A percentile compares a stretch with the other conserved stretches of the same genome.
Conservation (phyloP, 23 tunicate genomes). For the Ciona savignyi region DNA sequence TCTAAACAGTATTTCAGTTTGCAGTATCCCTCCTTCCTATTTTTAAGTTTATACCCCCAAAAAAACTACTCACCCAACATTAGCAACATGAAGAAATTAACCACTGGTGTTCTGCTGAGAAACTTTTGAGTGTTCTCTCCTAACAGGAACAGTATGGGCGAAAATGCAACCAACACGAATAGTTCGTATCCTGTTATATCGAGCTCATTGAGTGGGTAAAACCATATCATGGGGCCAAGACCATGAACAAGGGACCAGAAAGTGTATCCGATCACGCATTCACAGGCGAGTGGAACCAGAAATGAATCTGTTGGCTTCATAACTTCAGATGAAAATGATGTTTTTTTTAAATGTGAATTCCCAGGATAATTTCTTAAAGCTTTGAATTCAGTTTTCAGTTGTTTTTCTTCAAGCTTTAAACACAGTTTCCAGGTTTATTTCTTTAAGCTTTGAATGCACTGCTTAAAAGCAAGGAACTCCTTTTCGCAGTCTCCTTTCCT, state of each 20-base stretch:
- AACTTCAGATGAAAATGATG: too few species aligned
- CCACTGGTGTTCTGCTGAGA: constrained; percentile 6
- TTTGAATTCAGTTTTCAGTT: too few species aligned
- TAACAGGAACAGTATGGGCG: constrained; percentile 21
- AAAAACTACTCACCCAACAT: constrained; percentile 27
- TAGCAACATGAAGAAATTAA: constrained; percentile 14
- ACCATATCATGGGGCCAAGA: constrained; percentile 78
- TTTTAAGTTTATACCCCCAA: background rate
- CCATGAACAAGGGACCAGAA: constrained; percentile 45
- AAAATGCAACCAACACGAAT: constrained; percentile 37
- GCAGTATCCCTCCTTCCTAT: too few species aligned
- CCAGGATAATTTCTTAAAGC: background rate
- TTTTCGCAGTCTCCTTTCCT: constrained; percentile 89
- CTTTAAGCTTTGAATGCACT: constrained; percentile 45
- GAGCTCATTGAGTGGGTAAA: constrained; percentile 58
- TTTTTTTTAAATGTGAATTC: background rate
- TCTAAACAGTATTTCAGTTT: too few species aligned
- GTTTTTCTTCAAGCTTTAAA: too few species aligned
- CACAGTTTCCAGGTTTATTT: constrained; percentile 2
- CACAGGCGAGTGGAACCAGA: constrained; percentile 3
- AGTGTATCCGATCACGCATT: constrained; percentile 28
- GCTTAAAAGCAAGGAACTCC: constrained; percentile 62
- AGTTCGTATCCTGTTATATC: constrained; percentile 63
- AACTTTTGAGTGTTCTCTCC: background rate
- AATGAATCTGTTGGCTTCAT: background rate